Percentiles rank a stretch among this genome's conserved stretches.
These are phyloP conservation scores for Prosapia bicincta DNA, from an alignment of 2,888 invertebrate genomes.

Conservation along the genomic window DNA sequence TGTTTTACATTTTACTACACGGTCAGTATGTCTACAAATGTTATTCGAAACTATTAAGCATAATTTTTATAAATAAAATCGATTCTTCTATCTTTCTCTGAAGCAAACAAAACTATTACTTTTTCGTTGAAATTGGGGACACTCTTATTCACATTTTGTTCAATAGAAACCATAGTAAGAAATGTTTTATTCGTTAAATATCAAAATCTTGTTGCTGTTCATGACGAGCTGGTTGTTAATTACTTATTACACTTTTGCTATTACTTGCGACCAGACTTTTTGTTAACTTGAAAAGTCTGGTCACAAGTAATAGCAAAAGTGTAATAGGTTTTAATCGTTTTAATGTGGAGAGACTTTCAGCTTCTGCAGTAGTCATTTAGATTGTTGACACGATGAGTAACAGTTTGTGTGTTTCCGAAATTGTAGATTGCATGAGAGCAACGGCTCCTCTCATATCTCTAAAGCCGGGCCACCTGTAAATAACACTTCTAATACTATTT, in stretches of 20 bases:
- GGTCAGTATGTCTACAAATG: too few relatives aligned
- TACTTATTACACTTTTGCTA: too few relatives aligned
- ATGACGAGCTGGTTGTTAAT: too few relatives aligned
- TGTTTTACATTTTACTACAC: too few relatives aligned
- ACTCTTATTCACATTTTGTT: conserved; percentile 28
- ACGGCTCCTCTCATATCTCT: too few relatives aligned
- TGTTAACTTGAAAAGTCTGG: too few relatives aligned
- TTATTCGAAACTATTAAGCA: too few relatives aligned
- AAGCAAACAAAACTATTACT: conserved; percentile 30
- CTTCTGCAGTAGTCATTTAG: conserved; percentile 40
- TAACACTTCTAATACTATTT: conserved; percentile 36
- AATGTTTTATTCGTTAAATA: conserved; percentile 39
- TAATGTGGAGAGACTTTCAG: conserved; percentile 37
- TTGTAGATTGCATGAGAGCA: too few relatives aligned
- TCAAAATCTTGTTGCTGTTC: too few relatives aligned
- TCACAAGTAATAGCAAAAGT: too few relatives aligned
- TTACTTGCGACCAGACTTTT: too few relatives aligned
- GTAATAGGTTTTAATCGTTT: too few relatives aligned
- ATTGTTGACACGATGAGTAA: conserved; percentile 39
- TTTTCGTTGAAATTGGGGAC: conserved; percentile 35
- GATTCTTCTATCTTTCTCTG: conserved; percentile 26
- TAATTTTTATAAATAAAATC: conserved; percentile 29
- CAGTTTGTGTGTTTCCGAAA: conserved; percentile 38
- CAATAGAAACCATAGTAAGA: conserved; percentile 23
- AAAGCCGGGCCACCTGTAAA: conserved; percentile 37